A percentile compares a stretch with the other conserved stretches of the same genome.
phyloP scores from a whole-genome alignment of 2,113 vertebrate species.

The Epinephelus lanceolatus region DNA sequence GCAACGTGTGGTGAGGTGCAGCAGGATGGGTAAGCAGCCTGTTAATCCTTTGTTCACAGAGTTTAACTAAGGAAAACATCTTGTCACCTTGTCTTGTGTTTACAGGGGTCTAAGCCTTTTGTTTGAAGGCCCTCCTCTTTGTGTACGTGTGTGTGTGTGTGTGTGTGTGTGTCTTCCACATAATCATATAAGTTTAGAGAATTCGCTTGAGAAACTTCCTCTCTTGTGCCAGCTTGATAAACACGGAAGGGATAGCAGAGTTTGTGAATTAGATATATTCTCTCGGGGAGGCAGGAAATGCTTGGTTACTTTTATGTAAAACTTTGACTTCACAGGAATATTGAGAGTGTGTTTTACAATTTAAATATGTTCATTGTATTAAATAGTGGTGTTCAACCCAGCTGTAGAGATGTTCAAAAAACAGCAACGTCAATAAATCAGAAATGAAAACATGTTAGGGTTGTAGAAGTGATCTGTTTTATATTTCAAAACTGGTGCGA shows the following conservation, averaged over 20 bases:
- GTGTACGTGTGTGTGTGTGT: background rate
- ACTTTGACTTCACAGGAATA: background rate
- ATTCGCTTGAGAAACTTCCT: slow-evolving; percentile 11
- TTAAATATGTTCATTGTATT: background rate
- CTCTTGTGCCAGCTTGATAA: background rate
- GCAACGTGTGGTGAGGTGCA: slow-evolving; percentile 40
- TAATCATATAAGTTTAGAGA: slow-evolving; percentile 1
- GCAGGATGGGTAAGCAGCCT: slow-evolving; percentile 50
- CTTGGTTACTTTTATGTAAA: background rate
- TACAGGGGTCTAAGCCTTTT: background rate
- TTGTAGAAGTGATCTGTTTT: background rate
- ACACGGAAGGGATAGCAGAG: background rate
- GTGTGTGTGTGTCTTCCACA: background rate
- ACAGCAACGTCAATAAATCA: background rate
- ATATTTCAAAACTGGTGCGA: background rate
- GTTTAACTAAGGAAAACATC: slow-evolving; percentile 1
- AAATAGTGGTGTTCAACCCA: background rate
- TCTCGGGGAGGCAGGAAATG: background rate
- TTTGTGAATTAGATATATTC: slow-evolving; percentile 6
- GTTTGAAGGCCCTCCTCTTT: background rate
- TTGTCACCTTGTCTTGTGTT: slow-evolving; percentile 19
- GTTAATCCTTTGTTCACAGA: slow-evolving; percentile 1
- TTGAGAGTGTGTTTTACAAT: slow-evolving; percentile 1
- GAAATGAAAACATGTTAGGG: background rate
- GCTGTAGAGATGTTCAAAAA: too few species aligned